A percentile compares a stretch with the other conserved stretches of the same genome.
These are phyloP conservation scores for Ypsolopha scabrella DNA, from an alignment of 2,888 invertebrate species.

Conservation along the genomic window DNA sequence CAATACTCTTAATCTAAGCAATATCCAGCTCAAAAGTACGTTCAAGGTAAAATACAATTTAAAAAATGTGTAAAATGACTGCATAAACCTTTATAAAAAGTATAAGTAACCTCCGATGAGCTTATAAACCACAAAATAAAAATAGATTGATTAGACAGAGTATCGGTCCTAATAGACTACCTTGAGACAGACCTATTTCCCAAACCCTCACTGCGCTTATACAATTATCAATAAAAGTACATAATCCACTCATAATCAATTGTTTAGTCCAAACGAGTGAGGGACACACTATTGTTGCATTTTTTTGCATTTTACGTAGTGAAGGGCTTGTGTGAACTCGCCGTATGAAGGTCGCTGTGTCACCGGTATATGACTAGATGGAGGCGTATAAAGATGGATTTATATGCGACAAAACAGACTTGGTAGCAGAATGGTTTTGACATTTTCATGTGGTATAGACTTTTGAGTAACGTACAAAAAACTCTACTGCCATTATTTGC, in stretches of 20 bases:
- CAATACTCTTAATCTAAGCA: no score
- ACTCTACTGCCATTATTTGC: no score
- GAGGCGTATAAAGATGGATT: not conserved
- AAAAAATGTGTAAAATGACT: no score
- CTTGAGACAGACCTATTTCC: not conserved
- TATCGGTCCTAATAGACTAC: not conserved
- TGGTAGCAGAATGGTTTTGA: no score
- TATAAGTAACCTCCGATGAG: not conserved
- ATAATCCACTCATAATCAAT: conserved; percentile 1
- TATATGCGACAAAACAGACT: not conserved
- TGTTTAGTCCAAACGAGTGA: not conserved
- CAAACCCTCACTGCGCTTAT: not conserved
- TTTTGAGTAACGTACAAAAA: no score
- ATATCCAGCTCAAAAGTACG: no score
- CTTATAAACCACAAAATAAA: not conserved
- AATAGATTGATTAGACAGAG: not conserved
- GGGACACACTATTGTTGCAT: conserved; percentile 41
- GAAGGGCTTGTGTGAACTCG: conserved; percentile 61
- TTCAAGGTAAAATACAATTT: no score
- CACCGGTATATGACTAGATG: conserved; percentile 39
- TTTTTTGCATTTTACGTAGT: conserved; percentile 64
- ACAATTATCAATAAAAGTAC: not conserved
- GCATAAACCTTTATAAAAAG: no score
- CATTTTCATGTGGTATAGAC: no score
- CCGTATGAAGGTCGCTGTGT: conserved; percentile 54